Evolutionary conservation across 2,888 invertebrate genomes (phyloP).

Genomic region (Apamea sordens): DNA sequence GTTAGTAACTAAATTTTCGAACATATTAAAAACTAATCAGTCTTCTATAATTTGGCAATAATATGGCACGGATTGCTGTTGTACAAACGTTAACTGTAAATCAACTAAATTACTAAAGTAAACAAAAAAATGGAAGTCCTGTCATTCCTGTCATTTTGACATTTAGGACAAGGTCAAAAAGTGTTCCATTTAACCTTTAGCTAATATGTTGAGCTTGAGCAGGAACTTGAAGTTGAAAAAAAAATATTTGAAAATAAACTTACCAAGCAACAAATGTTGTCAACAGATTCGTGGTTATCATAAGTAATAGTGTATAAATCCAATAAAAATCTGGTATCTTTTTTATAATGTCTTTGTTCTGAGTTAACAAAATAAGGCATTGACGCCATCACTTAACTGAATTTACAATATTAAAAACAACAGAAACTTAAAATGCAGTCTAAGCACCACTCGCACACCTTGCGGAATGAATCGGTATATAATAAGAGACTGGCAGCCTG

Average conservation of each 20-base stretch:
- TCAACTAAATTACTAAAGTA: constrained; percentile 68
- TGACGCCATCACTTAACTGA: constrained; percentile 84
- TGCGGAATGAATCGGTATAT: constrained; percentile 72
- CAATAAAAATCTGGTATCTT: constrained; percentile 95
- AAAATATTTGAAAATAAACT: constrained; percentile 77
- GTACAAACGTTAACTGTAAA: constrained; percentile 70
- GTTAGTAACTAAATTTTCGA: constrained; percentile 85
- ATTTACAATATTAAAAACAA: constrained; percentile 56
- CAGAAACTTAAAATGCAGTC: constrained; percentile 60
- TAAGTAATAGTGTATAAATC: constrained; percentile 96
- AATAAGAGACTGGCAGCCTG: constrained; percentile 80
- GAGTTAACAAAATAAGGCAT: constrained; percentile 88
- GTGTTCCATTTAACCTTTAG: constrained; percentile 77
- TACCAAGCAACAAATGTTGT: constrained; percentile 92
- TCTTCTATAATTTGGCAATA: constrained; percentile 84
- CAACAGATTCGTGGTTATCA: constrained; percentile 94
- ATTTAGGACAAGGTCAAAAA: constrained; percentile 86
- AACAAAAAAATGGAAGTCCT: constrained; percentile 74
- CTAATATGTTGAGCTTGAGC: constrained; percentile 41
- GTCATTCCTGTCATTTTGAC: constrained; percentile 84
- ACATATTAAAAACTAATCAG: constrained; percentile 88
- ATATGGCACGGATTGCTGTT: constrained; percentile 82
- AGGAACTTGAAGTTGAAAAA: constrained; percentile 9
- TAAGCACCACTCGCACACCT: constrained; percentile 72
- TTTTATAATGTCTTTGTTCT: constrained; percentile 95